A percentile compares a stretch with the other conserved stretches of the same genome.
Conservation (phyloP, 2,797 vertebrate species). For the Notamacropus eugenii region DNA sequence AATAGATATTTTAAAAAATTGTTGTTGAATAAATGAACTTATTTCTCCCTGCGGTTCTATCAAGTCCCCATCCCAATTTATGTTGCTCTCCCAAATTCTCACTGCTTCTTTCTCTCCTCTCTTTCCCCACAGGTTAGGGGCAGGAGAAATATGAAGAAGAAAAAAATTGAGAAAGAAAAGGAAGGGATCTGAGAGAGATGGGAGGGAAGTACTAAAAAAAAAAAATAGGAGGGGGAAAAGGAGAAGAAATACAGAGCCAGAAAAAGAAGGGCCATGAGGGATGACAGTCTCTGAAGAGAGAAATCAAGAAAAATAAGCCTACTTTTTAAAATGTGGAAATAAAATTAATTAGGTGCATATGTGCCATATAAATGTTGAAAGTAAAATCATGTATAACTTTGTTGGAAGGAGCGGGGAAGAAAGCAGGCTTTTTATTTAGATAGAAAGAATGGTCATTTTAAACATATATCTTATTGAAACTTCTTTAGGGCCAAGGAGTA, state of each 20-base stretch:
- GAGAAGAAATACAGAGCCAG: no score
- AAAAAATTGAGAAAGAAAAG: background rate
- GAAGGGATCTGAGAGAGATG: background rate
- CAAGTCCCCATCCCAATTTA: background rate
- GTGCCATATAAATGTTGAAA: background rate
- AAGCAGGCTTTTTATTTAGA: background rate
- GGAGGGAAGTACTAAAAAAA: background rate
- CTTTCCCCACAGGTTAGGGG: background rate
- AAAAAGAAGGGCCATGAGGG: background rate
- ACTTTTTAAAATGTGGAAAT: background rate
- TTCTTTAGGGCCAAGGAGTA: background rate
- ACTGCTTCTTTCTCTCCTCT: background rate
- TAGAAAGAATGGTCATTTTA: background rate
- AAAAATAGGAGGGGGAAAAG: background rate
- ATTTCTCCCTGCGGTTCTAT: background rate
- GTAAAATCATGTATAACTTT: background rate
- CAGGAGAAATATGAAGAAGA: background rate
- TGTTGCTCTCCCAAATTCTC: background rate
- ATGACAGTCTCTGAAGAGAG: background rate
- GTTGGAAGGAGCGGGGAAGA: background rate
- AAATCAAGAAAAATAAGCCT: background rate
- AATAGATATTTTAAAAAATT: background rate
- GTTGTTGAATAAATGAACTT: background rate
- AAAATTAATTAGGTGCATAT: background rate
- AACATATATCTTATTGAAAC: background rate